phyloP scores from a whole-genome alignment of 2,888 invertebrate genomes.

The Scaptomyza tumidula region DNA sequence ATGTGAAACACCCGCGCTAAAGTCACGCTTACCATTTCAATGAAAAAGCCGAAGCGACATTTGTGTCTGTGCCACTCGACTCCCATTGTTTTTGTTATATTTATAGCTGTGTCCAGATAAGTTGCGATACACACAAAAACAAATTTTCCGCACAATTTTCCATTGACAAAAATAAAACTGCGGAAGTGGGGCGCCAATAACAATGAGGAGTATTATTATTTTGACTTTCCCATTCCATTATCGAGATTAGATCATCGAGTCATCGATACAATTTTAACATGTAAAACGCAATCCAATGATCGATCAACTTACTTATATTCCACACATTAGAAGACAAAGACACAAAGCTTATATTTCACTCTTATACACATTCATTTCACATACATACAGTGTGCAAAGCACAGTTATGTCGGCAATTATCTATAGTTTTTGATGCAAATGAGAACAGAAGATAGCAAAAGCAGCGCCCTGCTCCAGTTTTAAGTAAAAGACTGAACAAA shows the following conservation, averaged over 20 bases:
- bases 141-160: slow-evolving; percentile 64
- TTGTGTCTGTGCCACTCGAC: slow-evolving; percentile 32
- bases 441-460: slow-evolving; percentile 40
- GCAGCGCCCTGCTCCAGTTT: slow-evolving; percentile 55
- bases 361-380: neutral
- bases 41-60: slow-evolving; percentile 50
- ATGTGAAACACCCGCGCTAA: slow-evolving; percentile 70
- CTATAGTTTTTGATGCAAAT: slow-evolving; percentile 54
- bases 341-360: slow-evolving; percentile 4
- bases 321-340: neutral
- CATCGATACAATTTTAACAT: slow-evolving; percentile 9
- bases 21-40: slow-evolving; percentile 76
- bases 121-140: slow-evolving; percentile 13
- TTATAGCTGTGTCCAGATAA: slow-evolving; percentile 51
- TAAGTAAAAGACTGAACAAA: slow-evolving; percentile 19
- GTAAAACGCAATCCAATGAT: neutral
- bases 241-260: neutral
- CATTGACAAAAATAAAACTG: slow-evolving; percentile 49
- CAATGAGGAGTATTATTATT: slow-evolving; percentile 11
- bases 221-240: slow-evolving; percentile 27
- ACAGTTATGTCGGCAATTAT: slow-evolving; percentile 53
- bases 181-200: slow-evolving; percentile 22
- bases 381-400: slow-evolving; percentile 22
- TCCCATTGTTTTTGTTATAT: slow-evolving; percentile 49
- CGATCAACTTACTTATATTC: neutral